These are phyloP conservation scores for Lordiphosa clarofinis DNA, from an alignment of 1,140 invertebrate species.

Conservation along the genomic window DNA sequence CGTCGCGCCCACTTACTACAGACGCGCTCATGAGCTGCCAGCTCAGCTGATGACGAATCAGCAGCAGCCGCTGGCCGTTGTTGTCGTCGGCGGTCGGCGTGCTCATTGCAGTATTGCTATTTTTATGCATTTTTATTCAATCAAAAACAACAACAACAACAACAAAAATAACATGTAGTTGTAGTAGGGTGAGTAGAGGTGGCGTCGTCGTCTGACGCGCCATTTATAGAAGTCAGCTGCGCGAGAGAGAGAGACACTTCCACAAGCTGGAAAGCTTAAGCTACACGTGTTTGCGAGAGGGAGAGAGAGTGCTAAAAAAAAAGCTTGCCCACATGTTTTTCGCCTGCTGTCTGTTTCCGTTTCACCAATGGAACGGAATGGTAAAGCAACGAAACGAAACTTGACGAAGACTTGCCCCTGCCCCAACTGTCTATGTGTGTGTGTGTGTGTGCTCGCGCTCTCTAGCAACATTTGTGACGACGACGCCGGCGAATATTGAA, in stretches of 20 bases:
- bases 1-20: conserved; percentile 6
- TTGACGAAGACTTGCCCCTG: conserved; percentile 21
- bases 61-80: conserved; percentile 14
- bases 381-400: conserved; percentile 33
- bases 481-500: conserved; percentile 72
- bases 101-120: conserved; percentile 61
- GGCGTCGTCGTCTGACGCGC: conserved; percentile 37
- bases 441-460: conserved; percentile 23
- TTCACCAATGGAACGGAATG: conserved; percentile 30
- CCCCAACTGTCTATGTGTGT: not conserved
- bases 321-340: conserved; percentile 72
- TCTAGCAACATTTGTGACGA: conserved; percentile 70
- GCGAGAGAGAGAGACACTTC: conserved; percentile 26
- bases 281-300: conserved; percentile 54
- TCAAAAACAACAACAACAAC: conserved; percentile 25
- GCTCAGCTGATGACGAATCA: conserved; percentile 73
- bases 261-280: conserved; percentile 55
- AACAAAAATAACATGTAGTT: conserved; percentile 40
- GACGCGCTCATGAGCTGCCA: conserved; percentile 43
- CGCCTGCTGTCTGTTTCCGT: conserved; percentile 56
- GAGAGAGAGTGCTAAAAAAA: conserved; percentile 38
- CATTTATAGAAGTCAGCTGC: conserved; percentile 76
- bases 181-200: conserved; percentile 19
- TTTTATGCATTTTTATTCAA: conserved; percentile 77
- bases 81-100: conserved; percentile 2